Evolutionary conservation across 53 echinoderm and acorn worm species (phyloP).

Genomic region (Patiria pectinifera): DNA sequence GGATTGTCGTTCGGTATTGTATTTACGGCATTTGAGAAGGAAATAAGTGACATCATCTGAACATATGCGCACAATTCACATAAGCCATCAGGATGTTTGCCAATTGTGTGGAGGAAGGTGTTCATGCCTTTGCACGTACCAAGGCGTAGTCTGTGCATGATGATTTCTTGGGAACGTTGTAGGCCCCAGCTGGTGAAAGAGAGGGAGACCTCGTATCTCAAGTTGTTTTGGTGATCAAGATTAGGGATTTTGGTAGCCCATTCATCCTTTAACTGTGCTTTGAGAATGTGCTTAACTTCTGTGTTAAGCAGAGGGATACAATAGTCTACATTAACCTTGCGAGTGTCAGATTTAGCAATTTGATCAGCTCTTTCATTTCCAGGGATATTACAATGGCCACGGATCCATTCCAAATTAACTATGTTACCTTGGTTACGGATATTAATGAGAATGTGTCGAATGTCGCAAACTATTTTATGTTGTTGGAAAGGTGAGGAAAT

Average conservation of each 20-base stretch:
- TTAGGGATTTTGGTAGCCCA: no score
- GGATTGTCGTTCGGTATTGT: no score
- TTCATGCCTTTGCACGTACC: no score
- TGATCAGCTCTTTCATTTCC: constrained; percentile 19
- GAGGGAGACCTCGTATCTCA: no score
- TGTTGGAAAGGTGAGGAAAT: no score
- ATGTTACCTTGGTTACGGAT: not conserved
- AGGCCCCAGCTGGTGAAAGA: not conserved
- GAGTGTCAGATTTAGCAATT: not conserved
- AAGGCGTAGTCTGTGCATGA: not conserved
- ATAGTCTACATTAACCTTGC: not conserved
- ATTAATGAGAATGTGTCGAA: not conserved
- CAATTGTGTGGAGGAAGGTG: not conserved
- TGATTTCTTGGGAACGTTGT: not conserved
- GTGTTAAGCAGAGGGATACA: no score
- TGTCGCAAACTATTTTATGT: not conserved
- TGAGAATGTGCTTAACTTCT: no score
- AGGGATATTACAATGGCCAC: constrained; percentile 3
- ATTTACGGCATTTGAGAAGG: no score
- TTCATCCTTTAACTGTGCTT: no score
- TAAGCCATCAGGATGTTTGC: not conserved
- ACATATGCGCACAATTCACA: no score
- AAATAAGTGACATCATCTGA: no score
- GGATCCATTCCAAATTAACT: not conserved
- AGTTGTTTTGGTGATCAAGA: no score